These are phyloP conservation scores for Sinella curviseta DNA, from an alignment of 1,140 invertebrate species.

Conservation along the genomic window DNA sequence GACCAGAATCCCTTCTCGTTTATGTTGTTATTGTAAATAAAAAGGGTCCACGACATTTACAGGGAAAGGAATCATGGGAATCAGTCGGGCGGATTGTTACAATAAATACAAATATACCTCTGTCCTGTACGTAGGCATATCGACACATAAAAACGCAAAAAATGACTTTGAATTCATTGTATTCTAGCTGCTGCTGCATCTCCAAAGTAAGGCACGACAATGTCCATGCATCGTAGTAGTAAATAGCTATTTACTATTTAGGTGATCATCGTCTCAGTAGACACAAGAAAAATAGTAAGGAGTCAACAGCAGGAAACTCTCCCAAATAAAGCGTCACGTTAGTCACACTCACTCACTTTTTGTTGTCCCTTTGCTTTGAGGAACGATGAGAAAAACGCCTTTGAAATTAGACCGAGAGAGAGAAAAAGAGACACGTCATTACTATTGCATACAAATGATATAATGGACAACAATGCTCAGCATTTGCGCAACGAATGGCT, in stretches of 20 bases:
- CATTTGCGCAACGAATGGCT: background rate
- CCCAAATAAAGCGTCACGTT: slow-evolving; percentile 13
- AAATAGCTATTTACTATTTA: too few relatives aligned
- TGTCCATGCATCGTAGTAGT: too few relatives aligned
- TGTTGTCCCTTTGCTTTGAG: background rate
- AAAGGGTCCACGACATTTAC: background rate
- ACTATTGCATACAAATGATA: background rate
- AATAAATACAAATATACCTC: too few relatives aligned
- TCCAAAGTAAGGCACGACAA: background rate
- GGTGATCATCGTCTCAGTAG: background rate
- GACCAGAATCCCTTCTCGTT: background rate
- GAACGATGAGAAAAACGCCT: slow-evolving; percentile 13
- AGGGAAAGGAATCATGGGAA: slow-evolving; percentile 17
- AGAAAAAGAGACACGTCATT: background rate
- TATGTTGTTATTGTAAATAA: background rate
- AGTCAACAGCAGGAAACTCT: background rate
- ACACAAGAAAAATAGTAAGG: background rate
- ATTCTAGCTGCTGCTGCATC: background rate
- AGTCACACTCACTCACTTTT: slow-evolving; percentile 4
- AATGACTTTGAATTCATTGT: background rate
- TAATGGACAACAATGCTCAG: background rate
- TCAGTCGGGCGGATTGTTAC: background rate
- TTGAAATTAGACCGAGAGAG: slow-evolving; percentile 17
- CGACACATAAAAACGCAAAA: background rate
- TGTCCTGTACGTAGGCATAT: background rate